Evolutionary conservation across 2,888 invertebrate genomes (phyloP).

Genomic region (Cabera pusaria): DNA sequence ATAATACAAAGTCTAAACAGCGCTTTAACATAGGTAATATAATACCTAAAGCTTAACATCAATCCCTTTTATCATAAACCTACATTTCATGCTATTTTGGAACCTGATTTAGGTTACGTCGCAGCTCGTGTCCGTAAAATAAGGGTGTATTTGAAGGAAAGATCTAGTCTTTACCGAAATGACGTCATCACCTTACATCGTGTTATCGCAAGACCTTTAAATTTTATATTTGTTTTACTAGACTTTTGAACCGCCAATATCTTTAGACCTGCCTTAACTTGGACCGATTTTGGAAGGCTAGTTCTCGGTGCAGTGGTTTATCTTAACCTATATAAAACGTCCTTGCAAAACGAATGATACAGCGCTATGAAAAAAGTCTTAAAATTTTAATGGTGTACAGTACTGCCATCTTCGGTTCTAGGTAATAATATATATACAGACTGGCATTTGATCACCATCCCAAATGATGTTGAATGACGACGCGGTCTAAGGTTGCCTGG

Average conservation of each 20-base stretch:
- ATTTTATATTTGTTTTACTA: too few relatives aligned
- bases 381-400: too few relatives aligned
- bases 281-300: neutral
- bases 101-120: constrained; percentile 6
- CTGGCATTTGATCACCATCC: too few relatives aligned
- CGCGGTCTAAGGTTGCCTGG: too few relatives aligned
- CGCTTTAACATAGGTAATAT: too few relatives aligned
- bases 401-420: too few relatives aligned
- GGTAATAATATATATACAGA: too few relatives aligned
- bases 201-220: constrained; percentile 39
- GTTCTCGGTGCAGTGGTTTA: neutral
- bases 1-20: too few relatives aligned
- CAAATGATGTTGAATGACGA: too few relatives aligned
- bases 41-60: too few relatives aligned
- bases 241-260: too few relatives aligned
- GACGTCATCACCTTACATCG: constrained; percentile 36
- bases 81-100: neutral
- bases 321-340: neutral
- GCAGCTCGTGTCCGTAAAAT: constrained; percentile 6
- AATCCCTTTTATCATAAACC: neutral
- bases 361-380: neutral
- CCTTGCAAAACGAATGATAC: neutral
- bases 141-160: neutral
- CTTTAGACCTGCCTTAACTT: constrained; percentile 13
- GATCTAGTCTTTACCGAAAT: constrained; percentile 33